Percentiles rank a stretch among this genome's conserved stretches.
Evolutionary conservation across 2,888 invertebrate genomes (phyloP).

Genomic region (Lasioglossum vierecki): DNA sequence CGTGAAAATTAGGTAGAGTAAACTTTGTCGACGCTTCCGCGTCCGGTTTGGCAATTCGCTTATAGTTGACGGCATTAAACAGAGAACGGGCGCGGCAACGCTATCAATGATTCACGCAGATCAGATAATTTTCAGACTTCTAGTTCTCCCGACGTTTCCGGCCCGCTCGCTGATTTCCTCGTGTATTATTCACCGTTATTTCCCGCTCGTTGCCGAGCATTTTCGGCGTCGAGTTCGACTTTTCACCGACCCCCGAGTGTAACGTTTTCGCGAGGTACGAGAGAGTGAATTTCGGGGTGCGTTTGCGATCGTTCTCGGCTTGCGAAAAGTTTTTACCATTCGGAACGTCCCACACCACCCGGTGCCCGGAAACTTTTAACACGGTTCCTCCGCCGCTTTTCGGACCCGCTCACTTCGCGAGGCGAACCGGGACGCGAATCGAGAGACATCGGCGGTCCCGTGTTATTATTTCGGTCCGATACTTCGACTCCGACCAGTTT

Average conservation of each 20-base stretch:
- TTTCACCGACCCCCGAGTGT: neutral
- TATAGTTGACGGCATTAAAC: neutral
- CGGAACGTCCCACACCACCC: neutral
- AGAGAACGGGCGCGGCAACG: neutral
- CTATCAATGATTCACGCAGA: neutral
- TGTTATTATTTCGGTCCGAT: constrained; percentile 8
- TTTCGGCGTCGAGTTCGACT: neutral
- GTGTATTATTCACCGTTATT: neutral
- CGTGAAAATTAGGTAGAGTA: no score
- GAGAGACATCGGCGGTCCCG: neutral
- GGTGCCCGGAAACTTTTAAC: neutral
- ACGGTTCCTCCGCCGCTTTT: neutral
- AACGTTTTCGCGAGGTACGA: neutral
- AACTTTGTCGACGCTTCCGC: no score
- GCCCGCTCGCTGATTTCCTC: neutral
- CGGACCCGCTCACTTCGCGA: neutral
- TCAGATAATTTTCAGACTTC: neutral
- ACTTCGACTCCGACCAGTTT: neutral
- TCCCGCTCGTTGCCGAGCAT: neutral
- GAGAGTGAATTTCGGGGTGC: neutral
- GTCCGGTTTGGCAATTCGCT: neutral
- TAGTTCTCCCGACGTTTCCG: neutral
- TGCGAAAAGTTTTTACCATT: neutral
- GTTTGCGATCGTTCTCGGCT: neutral
- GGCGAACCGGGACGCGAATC: neutral